Base-by-base conservation (phyloP, 2,888 invertebrate species). In the Ferdinandea cuprea region DNA sequence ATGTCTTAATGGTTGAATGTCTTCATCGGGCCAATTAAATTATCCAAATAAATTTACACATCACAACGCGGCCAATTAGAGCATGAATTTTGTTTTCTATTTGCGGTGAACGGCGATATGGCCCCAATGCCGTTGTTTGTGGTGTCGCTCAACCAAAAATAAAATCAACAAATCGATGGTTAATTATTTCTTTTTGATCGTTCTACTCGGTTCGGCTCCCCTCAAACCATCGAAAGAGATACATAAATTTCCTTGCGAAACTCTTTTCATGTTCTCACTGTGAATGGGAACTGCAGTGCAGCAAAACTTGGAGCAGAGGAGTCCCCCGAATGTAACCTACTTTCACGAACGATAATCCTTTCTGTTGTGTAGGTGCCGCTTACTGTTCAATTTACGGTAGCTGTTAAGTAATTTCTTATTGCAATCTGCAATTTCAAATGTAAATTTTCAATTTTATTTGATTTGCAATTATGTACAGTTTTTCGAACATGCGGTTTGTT, bases 311-410 rank as follows among this genome's bases (percentile, higher is more conserved):
- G 13, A n/a, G n/a, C n/a, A 59, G 54, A 28, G 30, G 35, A 59
- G 19, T 42, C 40, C 28, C 15, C 74, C 7, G 80, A 76, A 56
- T 74, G 74, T 58, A 76, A 63, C 80, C 80, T 50, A 80, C 80
- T 76, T 80, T 80, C 63, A 11, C 50, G 66, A 35, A 9, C 50
- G 15, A 19, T 69, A 48, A 68, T 69, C 48, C 56, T n/a, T n/a
- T n/a, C 65, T 42, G 13, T 30, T 30, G n/a, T 13, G 44, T 21
- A 46, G 30, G 35, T 54, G 61, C 37, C 25, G 30, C 21, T 35
- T n/a, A n/a, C n/a, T n/a, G n/a, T n/a, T n/a, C n/a, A n/a, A n/a
- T n/a, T 30, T 25, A 30, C 40, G 1, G 15, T 37, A 21, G 66
- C 50, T 72, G 52, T 68, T 61, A 50, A 68, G 50, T 9, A 6